Percentiles rank a stretch among this genome's conserved stretches.
Evolutionary conservation across 92 coral and sea anemone species (phyloP).

Genomic region (Bergia sp.): DNA sequence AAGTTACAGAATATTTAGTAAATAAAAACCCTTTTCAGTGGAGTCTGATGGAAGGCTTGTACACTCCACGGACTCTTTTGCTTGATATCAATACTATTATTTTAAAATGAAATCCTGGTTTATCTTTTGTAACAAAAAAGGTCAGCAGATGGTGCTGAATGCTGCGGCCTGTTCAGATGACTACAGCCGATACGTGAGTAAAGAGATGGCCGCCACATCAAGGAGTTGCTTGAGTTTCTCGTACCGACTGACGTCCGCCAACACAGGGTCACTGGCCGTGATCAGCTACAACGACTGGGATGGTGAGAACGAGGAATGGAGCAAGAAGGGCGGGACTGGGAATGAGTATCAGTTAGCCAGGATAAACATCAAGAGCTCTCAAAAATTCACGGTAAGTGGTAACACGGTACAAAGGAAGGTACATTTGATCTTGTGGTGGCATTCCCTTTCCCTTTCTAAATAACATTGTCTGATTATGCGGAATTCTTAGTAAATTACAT

Average conservation of each 20-base stretch:
- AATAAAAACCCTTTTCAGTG: no score
- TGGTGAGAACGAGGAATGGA: slow-evolving; percentile 23
- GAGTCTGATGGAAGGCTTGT: no score
- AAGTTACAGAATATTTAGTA: no score
- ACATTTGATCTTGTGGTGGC: background rate
- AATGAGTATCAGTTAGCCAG: background rate
- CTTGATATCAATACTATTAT: background rate
- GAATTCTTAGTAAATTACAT: no score
- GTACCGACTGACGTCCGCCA: background rate
- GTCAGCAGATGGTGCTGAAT: slow-evolving; percentile 6
- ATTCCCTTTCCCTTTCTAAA: background rate
- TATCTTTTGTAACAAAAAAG: background rate
- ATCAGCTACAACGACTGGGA: background rate
- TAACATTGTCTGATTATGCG: background rate
- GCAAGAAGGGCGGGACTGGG: background rate
- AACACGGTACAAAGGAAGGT: background rate
- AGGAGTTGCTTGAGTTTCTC: slow-evolving; percentile 14
- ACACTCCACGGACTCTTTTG: background rate
- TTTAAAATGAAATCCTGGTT: background rate
- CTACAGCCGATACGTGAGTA: background rate
- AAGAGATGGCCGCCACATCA: background rate
- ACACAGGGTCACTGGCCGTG: background rate
- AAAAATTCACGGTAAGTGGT: slow-evolving; percentile 8
- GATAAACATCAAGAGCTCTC: background rate
- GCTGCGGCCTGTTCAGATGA: background rate